Evolutionary conservation across 2,113 vertebrate genomes (phyloP).

Genomic region (Mystacornis crossleyi): DNA sequence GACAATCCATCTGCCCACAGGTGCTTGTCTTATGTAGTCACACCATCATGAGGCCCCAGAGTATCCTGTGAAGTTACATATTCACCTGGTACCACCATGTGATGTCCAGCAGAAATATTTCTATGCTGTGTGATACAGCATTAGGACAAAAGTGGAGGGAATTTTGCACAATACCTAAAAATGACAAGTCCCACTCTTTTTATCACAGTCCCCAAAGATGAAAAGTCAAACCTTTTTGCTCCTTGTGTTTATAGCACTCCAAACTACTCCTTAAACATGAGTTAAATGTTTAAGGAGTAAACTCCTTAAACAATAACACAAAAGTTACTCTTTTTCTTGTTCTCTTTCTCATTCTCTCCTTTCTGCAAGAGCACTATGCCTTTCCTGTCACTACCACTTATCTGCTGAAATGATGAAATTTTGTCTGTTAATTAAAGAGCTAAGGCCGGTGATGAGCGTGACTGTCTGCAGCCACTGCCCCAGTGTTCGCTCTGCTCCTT

Average conservation of each 20-base stretch:
- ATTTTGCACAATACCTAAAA: not conserved
- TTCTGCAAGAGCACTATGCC: not conserved
- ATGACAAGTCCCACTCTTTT: not conserved
- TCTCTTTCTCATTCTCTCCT: not conserved
- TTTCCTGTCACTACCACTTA: not conserved
- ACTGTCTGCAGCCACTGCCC: not conserved
- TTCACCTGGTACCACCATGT: not conserved
- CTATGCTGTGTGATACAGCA: not conserved
- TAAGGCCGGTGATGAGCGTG: not conserved
- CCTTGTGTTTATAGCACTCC: not conserved
- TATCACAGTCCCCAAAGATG: not conserved
- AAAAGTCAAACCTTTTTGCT: not conserved
- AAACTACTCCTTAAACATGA: not conserved
- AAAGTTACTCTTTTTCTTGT: not conserved
- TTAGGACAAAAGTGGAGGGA: not conserved
- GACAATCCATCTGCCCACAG: not conserved
- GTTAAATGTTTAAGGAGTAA: too few relatives aligned
- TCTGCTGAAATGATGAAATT: not conserved
- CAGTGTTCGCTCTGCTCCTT: not conserved
- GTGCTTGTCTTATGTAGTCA: not conserved
- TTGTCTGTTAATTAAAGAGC: not conserved
- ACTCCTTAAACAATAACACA: rapidly evolving
- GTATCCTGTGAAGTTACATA: not conserved
- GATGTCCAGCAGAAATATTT: not conserved
- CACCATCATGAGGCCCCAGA: not conserved